phyloP scores from a whole-genome alignment of 2,113 vertebrate genomes.

The Geothlypis trichas region DNA sequence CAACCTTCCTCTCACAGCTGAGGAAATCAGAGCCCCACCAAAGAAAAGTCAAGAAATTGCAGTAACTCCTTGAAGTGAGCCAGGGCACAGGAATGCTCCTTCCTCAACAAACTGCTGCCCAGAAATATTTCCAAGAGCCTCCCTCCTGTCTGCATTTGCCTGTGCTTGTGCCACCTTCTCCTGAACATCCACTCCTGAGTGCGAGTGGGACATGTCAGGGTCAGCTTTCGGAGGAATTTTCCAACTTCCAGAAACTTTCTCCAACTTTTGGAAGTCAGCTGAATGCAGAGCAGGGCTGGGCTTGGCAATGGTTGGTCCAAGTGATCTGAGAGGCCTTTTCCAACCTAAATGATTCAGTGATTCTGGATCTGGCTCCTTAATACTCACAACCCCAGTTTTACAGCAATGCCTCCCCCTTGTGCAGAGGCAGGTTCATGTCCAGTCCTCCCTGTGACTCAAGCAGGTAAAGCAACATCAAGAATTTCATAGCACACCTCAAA shows the following conservation, averaged over 20 bases:
- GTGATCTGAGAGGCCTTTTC: background rate
- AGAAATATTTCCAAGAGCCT: background rate
- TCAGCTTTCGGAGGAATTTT: background rate
- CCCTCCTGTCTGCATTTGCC: background rate
- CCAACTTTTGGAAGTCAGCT: background rate
- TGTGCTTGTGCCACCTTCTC: background rate
- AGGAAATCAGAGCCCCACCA: background rate
- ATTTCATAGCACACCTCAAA: background rate
- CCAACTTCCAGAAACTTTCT: background rate
- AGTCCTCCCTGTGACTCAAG: background rate
- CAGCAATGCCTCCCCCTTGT: background rate
- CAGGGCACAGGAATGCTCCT: background rate
- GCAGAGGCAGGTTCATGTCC: background rate
- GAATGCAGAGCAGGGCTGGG: background rate
- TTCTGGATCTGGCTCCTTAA: background rate
- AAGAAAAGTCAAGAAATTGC: background rate
- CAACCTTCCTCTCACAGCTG: background rate
- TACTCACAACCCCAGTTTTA: background rate
- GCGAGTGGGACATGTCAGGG: accelerated
- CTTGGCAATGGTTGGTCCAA: background rate
- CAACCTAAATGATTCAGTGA: background rate
- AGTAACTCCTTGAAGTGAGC: background rate
- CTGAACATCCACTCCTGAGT: background rate
- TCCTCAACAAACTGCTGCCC: background rate
- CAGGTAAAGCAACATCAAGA: background rate